phyloP scores from a whole-genome alignment of 2,113 vertebrate genomes.

The Triplophysa dalaica region DNA sequence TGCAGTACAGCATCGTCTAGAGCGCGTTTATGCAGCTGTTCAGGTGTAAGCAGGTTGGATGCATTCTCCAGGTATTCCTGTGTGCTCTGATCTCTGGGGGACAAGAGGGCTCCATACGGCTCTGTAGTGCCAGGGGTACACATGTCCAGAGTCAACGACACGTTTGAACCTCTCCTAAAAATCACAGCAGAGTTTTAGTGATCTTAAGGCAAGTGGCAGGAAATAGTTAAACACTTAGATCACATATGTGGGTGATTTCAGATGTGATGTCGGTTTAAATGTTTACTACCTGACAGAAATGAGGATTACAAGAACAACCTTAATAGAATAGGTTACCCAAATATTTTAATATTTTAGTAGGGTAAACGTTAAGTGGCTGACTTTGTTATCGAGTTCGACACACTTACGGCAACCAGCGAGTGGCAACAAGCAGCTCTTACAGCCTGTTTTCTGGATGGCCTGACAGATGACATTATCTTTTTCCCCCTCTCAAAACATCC shows the following conservation, averaged over 20 bases:
- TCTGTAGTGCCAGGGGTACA: constrained; percentile 93
- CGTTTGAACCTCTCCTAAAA: constrained; percentile 93
- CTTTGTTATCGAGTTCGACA: no score
- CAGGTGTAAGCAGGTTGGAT: constrained; percentile 81
- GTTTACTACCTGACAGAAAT: neutral
- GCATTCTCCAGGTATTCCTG: constrained; percentile 89
- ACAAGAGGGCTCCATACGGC: constrained; percentile 90
- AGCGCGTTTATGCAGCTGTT: constrained; percentile 87
- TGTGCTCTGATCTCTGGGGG: constrained; percentile 89
- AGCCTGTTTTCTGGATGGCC: no score
- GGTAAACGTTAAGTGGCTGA: no score
- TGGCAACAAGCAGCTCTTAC: no score
- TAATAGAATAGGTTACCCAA: neutral
- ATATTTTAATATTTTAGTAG: no score
- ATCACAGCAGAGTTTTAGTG: neutral
- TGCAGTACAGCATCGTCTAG: constrained; percentile 91
- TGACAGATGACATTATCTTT: no score
- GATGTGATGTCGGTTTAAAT: neutral
- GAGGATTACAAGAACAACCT: neutral
- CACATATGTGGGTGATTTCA: neutral
- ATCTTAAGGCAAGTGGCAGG: neutral
- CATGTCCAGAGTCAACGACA: constrained; percentile 97
- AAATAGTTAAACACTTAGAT: neutral
- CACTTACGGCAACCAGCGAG: no score
- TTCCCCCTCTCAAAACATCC: no score